Conservation (phyloP, 2,113 vertebrate species). For the Limanda limanda region DNA sequence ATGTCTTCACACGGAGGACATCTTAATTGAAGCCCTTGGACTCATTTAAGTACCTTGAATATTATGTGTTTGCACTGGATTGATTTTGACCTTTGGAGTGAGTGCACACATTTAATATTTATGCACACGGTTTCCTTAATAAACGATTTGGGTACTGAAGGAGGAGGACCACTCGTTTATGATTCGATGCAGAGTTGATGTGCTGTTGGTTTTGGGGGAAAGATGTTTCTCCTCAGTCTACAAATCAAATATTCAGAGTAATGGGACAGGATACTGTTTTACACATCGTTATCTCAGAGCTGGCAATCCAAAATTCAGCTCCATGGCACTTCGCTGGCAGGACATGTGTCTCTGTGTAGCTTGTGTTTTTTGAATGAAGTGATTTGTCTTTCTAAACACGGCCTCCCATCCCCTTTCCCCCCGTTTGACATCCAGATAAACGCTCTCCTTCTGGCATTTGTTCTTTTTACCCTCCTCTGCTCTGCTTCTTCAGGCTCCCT, state of each 20-base stretch:
- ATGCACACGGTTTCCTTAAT: slow-evolving; percentile 13
- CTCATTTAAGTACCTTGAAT: slow-evolving; percentile 32
- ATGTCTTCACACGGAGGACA: slow-evolving; percentile 29
- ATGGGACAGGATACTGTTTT: slow-evolving; percentile 5
- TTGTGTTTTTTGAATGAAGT: slow-evolving; percentile 56
- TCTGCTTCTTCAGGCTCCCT: slow-evolving; percentile 12
- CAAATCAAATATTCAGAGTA: background rate
- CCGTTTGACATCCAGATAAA: slow-evolving; percentile 61
- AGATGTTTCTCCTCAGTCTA: slow-evolving; percentile 2
- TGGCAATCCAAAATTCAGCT: slow-evolving; percentile 10
- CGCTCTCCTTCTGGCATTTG: slow-evolving; percentile 46
- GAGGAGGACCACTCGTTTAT: slow-evolving; percentile 6
- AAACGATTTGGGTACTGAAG: slow-evolving; percentile 15
- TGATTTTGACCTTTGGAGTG: slow-evolving; percentile 15
- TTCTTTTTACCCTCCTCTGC: slow-evolving; percentile 15
- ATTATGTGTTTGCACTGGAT: slow-evolving; percentile 13
- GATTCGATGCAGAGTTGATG: background rate
- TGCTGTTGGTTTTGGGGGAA: slow-evolving; percentile 18
- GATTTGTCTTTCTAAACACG: slow-evolving; percentile 58
- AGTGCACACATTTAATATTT: background rate
- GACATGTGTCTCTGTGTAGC: slow-evolving; percentile 9
- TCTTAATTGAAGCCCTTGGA: slow-evolving; percentile 35
- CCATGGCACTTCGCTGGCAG: background rate
- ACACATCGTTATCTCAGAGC: slow-evolving; percentile 30
- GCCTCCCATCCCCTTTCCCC: slow-evolving; percentile 31